Percentiles rank a stretch among this genome's conserved stretches.
These are phyloP conservation scores for Tachuris rubrigastra DNA, from an alignment of 2,113 vertebrate genomes.

Conservation along the genomic window DNA sequence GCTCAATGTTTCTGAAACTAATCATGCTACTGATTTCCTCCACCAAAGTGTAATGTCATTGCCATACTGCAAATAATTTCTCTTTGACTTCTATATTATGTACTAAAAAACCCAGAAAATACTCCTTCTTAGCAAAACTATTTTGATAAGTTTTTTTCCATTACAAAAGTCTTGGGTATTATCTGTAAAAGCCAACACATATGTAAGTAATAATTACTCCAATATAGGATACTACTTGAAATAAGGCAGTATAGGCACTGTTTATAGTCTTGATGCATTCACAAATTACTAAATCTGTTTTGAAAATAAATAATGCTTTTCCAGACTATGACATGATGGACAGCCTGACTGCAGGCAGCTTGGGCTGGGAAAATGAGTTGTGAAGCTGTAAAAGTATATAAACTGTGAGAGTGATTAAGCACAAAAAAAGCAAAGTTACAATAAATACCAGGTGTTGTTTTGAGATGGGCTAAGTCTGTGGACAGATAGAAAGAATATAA, in stretches of 20 bases:
- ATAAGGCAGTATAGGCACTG: neutral
- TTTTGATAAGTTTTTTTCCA: neutral
- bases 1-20: neutral
- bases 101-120: neutral
- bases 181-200: neutral
- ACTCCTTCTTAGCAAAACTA: neutral
- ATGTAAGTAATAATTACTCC: neutral
- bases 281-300: neutral
- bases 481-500: no score
- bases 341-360: no score
- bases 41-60: neutral
- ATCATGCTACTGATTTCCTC: neutral
- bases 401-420: no score
- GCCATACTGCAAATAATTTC: neutral
- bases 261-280: neutral
- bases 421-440: no score
- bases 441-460: no score
- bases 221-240: neutral
- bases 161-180: neutral
- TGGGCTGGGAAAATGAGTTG: no score
- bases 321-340: neutral
- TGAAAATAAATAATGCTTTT: neutral
- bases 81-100: neutral
- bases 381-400: no score
- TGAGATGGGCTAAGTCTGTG: no score